Conservation (phyloP, 2,113 vertebrate species). For the Synodontis membranacea region DNA sequence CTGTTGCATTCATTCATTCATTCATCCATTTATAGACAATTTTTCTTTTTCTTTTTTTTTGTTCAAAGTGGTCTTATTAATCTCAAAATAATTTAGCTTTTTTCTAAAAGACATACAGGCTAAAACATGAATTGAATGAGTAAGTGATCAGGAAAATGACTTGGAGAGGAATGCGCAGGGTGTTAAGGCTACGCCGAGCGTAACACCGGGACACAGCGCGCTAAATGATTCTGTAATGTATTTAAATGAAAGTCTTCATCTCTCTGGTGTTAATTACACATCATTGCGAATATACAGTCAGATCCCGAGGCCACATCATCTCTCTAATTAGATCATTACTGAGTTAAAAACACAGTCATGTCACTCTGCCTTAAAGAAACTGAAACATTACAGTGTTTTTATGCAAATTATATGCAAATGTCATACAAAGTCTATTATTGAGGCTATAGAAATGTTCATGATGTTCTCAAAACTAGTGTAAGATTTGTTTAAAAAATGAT, state of each 20-base stretch:
- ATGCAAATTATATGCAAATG: slow-evolving; percentile 7
- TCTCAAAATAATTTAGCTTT: too few species aligned
- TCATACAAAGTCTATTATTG: not conserved
- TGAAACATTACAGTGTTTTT: not conserved
- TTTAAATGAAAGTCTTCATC: not conserved
- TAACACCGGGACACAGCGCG: not conserved
- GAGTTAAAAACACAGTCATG: not conserved
- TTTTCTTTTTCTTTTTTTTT: too few species aligned
- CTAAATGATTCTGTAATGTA: not conserved
- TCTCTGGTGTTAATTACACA: not conserved
- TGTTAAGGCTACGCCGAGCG: not conserved
- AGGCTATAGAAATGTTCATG: not conserved
- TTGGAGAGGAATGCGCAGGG: not conserved
- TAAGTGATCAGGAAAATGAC: not conserved
- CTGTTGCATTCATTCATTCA: too few species aligned
- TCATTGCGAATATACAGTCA: not conserved
- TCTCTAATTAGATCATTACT: not conserved
- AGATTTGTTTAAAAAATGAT: not conserved
- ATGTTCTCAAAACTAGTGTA: not conserved
- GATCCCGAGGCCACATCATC: not conserved
- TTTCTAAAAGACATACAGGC: too few species aligned
- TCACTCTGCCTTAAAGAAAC: slow-evolving; percentile 9
- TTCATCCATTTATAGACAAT: too few species aligned
- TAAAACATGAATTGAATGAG: not conserved
- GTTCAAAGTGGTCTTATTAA: too few species aligned